phyloP scores from a whole-genome alignment of 2,888 invertebrate species.

The Amiota communis region DNA sequence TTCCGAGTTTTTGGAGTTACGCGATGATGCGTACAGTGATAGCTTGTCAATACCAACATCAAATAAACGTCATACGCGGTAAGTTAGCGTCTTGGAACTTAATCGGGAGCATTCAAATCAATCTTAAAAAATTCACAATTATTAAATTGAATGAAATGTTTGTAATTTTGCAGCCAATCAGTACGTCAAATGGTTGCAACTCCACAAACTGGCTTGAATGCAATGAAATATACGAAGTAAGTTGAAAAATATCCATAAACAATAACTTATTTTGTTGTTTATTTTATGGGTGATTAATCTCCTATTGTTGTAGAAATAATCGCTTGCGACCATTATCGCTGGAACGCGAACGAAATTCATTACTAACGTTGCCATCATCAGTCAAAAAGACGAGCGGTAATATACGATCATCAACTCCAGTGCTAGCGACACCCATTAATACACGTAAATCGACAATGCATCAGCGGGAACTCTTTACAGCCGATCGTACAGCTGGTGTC shows the following conservation, averaged over 20 bases:
- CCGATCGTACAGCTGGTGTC: conserved; percentile 53
- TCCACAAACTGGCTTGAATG: background rate
- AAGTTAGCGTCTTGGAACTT: background rate
- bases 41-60: background rate
- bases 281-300: too few species aligned
- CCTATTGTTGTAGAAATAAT: background rate
- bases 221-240: background rate
- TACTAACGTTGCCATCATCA: background rate
- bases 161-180: background rate
- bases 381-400: background rate
- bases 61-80: conserved; percentile 10
- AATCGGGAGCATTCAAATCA: too few species aligned
- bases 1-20: conserved; percentile 9
- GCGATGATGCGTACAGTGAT: background rate
- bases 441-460: background rate
- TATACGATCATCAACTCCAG: conserved; percentile 1
- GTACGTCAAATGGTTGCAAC: background rate
- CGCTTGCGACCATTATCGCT: background rate
- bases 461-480: conserved; percentile 42
- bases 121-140: too few species aligned
- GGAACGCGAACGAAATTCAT: background rate
- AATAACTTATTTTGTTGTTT: background rate
- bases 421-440: background rate
- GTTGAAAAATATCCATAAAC: background rate
- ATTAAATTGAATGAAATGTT: background rate